Base-by-base conservation (phyloP, 2,797 vertebrate genomes). In the Pipistrellus pygmaeus region DNA sequence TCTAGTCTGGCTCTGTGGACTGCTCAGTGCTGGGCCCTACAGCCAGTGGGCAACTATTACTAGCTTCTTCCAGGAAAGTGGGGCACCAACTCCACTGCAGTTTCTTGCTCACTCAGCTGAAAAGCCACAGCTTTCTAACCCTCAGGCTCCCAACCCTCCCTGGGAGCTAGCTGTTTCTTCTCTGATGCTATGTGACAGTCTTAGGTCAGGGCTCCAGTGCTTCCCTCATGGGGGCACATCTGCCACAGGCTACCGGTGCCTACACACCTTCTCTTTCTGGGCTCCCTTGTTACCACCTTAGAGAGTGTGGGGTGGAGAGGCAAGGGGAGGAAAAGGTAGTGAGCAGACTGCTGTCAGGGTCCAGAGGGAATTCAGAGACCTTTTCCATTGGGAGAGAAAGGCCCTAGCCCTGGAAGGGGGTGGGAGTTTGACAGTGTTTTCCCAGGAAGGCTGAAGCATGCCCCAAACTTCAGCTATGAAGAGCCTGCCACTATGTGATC, bases 91-190 rank as follows among this genome's bases (percentile, higher is more conserved):
- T 95, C 32, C 30, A 81, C 89, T 82, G 91, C 48, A 75, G 91
- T 94, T 96, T 94, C 94, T 95, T 0, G 80, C 93, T 95, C 95
- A 76, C 91, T 97, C 96, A 95, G 94, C 95, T 91, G 96, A 93
- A 97, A 96, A 90, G 46, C 89, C 27, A 21, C n/a, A 38, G 30
- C 82, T 95, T 66, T 92, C 81, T 83, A 35, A 32, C 68, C 96
- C 94, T 0, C 88, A 94, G 96, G 96, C 96, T 64, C 44, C 73
- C 60, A 60, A 15, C 21, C 90, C 46, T 96, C 53, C 14, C 25
- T 23, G 32, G 38, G 84, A 8, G 2, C 88, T 73, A 32, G 82
- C 90, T 90, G 83, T 60, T 80, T 86, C 64, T 93, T 82, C 72
- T 46, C 46, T 87, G 94, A 95, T 88, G 88, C 86, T 14, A 12